Conservation (phyloP, 2,113 vertebrate species). For the Myotis yumanensis region DNA sequence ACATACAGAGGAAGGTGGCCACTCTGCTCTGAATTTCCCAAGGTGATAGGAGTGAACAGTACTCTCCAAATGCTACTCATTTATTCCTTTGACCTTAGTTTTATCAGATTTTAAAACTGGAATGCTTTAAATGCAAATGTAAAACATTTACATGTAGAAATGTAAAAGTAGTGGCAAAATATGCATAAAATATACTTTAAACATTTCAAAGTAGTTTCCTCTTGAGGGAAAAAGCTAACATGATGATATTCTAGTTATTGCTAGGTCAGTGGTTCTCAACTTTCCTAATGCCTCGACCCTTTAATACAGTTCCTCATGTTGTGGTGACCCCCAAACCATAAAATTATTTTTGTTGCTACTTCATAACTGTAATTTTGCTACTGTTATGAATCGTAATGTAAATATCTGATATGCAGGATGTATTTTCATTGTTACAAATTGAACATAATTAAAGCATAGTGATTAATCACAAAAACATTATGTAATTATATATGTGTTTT, state of each 20-base stretch:
- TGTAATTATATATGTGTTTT: no score
- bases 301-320: no score
- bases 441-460: no score
- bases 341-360: no score
- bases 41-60: neutral
- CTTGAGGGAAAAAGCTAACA: neutral
- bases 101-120: slow-evolving; percentile 16
- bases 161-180: neutral
- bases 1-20: no score
- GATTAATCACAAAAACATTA: no score
- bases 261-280: neutral
- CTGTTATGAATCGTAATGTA: no score
- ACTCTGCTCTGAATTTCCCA: neutral
- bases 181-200: neutral
- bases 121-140: slow-evolving; percentile 17
- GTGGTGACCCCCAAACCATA: no score
- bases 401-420: no score
- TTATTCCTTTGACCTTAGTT: slow-evolving; percentile 21
- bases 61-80: neutral
- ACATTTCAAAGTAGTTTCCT: slow-evolving; percentile 7
- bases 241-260: neutral
- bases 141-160: neutral
- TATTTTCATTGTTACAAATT: no score
- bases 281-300: no score
- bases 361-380: no score